Base-by-base conservation (phyloP, 1,140 invertebrate genomes). In the Bombus breviceps region DNA sequence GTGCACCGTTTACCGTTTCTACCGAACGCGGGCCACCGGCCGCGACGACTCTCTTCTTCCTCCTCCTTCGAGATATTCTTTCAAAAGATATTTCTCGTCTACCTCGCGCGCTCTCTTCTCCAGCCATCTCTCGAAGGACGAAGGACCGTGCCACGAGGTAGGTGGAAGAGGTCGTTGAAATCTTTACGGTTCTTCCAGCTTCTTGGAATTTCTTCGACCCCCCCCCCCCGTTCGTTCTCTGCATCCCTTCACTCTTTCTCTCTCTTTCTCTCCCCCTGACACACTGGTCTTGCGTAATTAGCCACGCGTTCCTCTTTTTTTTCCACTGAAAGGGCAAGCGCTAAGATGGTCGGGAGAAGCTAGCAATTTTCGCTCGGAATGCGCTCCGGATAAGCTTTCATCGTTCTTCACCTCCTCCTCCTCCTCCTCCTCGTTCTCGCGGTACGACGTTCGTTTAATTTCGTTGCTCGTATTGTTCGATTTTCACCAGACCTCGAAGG, bases 161-260 rank as follows among this genome's bases (percentile, higher is more conserved):
- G 86, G 75, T 69, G 86, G 79, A 90, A 88, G 34, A 88, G 89
- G 86, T 90, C 88, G 74, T 90, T 90, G 89, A 90, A 90, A 90
- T 90, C 89, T 90, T 90, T 90, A 90, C 83, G 83, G 83, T 90
- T 90, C 89, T 57, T 81, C 81, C 76, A 90, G 80, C 86, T 90
- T 90, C 89, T 90, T 76, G 88, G 89, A 90, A 88, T 90, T 86
- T 90, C 89, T 86, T 73, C 76, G 82, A 57, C 75, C 85, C 39
- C 71, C 68, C 71, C 68, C 79, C 87, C 34, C 69, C 72, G 78
- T 80, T 64, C 81, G 1, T 43, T 25, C 39, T 25, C 37, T 8
- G 34, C 74, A 59, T 39, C 28, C 28, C 15, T n/a, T 22, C 18
- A 22, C 4, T 6, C 13, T 5, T 5, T 12, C 73, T 28, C n/a